These are phyloP conservation scores for Orthosia cruda DNA, from an alignment of 2,888 invertebrate genomes.

Conservation along the genomic window DNA sequence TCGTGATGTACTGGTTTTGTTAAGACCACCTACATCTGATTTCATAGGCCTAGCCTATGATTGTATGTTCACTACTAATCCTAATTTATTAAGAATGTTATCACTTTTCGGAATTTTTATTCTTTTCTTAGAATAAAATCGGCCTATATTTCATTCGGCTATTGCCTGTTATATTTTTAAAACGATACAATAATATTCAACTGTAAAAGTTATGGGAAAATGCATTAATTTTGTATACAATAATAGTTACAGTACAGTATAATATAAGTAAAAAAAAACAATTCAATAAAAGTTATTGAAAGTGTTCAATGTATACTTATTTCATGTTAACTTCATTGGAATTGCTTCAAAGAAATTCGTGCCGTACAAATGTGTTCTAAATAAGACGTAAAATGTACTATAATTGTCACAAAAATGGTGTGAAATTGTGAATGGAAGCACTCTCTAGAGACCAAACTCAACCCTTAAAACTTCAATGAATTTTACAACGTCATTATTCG, in stretches of 20 bases:
- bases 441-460: slow-evolving; percentile 65
- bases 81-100: slow-evolving; percentile 67
- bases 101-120: slow-evolving; percentile 43
- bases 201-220: slow-evolving; percentile 16
- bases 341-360: slow-evolving; percentile 29
- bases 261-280: slow-evolving; percentile 13
- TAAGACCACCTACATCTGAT: slow-evolving; percentile 64
- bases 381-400: slow-evolving; percentile 75
- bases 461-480: slow-evolving; percentile 76
- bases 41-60: slow-evolving; percentile 40
- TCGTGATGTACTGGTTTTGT: slow-evolving; percentile 47
- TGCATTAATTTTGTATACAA: slow-evolving; percentile 25
- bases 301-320: not conserved
- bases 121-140: slow-evolving; percentile 37
- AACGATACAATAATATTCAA: slow-evolving; percentile 12
- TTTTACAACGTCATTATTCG: slow-evolving; percentile 77
- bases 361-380: slow-evolving; percentile 57
- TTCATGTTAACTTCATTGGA: slow-evolving; percentile 23
- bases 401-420: slow-evolving; percentile 77
- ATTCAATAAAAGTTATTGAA: slow-evolving; percentile 25
- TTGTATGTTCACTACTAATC: slow-evolving; percentile 56
- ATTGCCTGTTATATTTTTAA: slow-evolving; percentile 16
- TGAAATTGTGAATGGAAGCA: slow-evolving; percentile 79
- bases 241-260: slow-evolving; percentile 3
- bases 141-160: slow-evolving; percentile 34